phyloP scores from a whole-genome alignment of 2,113 vertebrate species.

The Myotis lucifugus region DNA sequence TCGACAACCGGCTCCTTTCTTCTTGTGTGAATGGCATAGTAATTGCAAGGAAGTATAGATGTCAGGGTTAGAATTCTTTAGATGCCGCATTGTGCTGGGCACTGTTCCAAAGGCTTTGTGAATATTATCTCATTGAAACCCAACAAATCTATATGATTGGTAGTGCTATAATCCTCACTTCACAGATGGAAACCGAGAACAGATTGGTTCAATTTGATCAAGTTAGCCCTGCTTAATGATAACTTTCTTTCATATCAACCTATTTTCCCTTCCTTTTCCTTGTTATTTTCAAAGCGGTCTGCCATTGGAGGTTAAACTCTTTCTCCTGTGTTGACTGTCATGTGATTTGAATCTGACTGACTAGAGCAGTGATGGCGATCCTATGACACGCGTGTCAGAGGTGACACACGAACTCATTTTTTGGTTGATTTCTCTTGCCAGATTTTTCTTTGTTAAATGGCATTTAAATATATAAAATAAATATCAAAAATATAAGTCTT shows the following conservation, averaged over 20 bases:
- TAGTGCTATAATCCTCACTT: neutral
- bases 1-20: neutral
- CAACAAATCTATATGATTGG: neutral
- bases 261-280: neutral
- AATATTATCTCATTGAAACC: neutral
- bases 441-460: too few relatives aligned
- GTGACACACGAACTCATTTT: too few relatives aligned
- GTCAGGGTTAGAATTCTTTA: neutral
- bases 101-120: neutral
- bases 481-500: too few relatives aligned
- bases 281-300: neutral
- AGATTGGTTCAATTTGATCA: neutral
- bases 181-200: neutral
- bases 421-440: too few relatives aligned
- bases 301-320: neutral
- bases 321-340: neutral
- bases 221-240: neutral
- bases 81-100: neutral
- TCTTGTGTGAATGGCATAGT: neutral
- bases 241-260: neutral
- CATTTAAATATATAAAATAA: too few relatives aligned
- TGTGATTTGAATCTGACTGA: neutral
- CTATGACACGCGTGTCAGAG: too few relatives aligned
- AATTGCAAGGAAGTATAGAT: neutral
- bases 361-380: neutral